A percentile compares a stretch with the other conserved stretches of the same genome.
Conservation (phyloP, 2,113 vertebrate genomes). For the Protobothrops mucrosquamatus region DNA sequence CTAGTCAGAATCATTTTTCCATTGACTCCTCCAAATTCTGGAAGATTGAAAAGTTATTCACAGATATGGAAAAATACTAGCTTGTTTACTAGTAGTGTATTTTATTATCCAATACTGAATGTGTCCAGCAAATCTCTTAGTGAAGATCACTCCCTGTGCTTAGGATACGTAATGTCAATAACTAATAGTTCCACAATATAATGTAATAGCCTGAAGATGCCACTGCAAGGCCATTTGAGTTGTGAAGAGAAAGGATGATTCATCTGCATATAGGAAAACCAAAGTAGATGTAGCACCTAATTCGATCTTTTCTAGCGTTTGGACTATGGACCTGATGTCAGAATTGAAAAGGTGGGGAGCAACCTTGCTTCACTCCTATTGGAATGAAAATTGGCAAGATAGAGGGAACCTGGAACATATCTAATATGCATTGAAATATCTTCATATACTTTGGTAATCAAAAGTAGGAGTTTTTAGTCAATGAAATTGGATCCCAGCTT, state of each 20-base stretch:
- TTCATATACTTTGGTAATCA: neutral
- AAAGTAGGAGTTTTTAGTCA: neutral
- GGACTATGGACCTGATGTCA: neutral
- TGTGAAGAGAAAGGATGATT: neutral
- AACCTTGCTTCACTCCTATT: neutral
- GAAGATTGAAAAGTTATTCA: neutral
- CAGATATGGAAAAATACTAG: neutral
- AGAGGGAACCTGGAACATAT: neutral
- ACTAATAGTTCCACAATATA: neutral
- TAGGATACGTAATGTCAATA: neutral
- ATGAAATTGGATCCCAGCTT: neutral
- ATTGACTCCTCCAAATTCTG: neutral
- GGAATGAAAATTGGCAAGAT: neutral
- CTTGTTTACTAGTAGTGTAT: neutral
- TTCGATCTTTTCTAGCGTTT: neutral
- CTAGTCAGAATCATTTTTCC: neutral
- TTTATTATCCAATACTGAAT: neutral
- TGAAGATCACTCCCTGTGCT: neutral
- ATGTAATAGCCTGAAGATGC: neutral
- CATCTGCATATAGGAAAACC: neutral
- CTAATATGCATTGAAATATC: neutral
- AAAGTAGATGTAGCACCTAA: neutral
- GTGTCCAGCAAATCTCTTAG: neutral
- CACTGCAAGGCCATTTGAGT: neutral
- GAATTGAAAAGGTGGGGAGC: neutral